Conservation (phyloP, 2,888 invertebrate genomes). For the Ichneumon xanthorius region DNA sequence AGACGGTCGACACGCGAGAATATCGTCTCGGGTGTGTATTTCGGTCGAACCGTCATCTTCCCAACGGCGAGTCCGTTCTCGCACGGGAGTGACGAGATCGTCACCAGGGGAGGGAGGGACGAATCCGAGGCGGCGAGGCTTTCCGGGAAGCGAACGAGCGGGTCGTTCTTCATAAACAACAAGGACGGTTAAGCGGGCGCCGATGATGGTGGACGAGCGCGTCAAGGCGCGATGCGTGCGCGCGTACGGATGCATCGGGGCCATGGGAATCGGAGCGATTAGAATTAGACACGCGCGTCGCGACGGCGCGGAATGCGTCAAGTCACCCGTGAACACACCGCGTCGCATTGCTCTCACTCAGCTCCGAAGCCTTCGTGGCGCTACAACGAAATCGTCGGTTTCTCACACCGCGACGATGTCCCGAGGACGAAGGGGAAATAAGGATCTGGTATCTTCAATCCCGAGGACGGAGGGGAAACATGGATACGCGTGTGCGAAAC, state of each 20-base stretch:
- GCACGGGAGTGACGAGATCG: neutral
- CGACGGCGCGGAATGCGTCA: slow-evolving; percentile 70
- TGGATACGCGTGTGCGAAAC: slow-evolving; percentile 10
- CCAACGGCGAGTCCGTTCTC: neutral
- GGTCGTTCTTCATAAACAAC: slow-evolving; percentile 51
- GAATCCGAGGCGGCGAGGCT: neutral
- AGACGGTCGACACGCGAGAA: neutral
- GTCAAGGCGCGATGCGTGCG: slow-evolving; percentile 47
- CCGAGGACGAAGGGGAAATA: neutral
- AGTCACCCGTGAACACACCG: slow-evolving; percentile 64
- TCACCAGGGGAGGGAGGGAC: too few species aligned
- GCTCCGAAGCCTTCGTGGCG: neutral
- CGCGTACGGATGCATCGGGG: slow-evolving; percentile 68
- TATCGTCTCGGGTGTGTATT: neutral
- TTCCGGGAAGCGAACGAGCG: slow-evolving; percentile 45
- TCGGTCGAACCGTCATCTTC: neutral
- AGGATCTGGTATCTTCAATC: neutral
- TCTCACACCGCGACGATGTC: neutral
- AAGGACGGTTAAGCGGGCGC: slow-evolving; percentile 5
- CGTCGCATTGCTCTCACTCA: slow-evolving; percentile 10
- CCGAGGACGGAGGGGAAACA: neutral
- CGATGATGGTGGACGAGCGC: slow-evolving; percentile 20
- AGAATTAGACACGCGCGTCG: slow-evolving; percentile 72
- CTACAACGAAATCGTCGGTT: slow-evolving; percentile 8
- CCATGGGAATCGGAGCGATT: slow-evolving; percentile 73